Percentiles rank a stretch among this genome's conserved stretches.
phyloP scores from a whole-genome alignment of 2,888 invertebrate genomes.

The Lasioglossum lativentre region DNA sequence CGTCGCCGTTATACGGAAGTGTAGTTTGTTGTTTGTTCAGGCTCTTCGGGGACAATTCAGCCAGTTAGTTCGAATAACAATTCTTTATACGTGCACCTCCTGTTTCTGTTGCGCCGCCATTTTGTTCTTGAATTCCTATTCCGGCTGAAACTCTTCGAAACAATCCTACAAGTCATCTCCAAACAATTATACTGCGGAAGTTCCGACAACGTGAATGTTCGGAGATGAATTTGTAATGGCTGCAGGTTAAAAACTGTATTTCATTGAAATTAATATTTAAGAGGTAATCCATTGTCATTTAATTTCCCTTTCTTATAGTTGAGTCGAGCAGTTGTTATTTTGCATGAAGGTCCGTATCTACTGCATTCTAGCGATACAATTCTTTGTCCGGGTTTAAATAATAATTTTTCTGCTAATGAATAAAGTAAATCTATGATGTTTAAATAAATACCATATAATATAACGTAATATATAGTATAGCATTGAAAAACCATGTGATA shows the following conservation, averaged over 20 bases:
- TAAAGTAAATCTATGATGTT: too few relatives aligned
- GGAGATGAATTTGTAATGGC: neutral
- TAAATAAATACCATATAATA: too few relatives aligned
- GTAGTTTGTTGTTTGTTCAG: conserved; percentile 9
- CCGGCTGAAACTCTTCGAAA: neutral
- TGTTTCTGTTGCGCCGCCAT: neutral
- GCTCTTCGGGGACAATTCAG: conserved; percentile 9
- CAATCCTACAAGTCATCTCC: neutral
- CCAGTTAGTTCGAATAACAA: conserved; percentile 7
- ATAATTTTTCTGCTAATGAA: neutral
- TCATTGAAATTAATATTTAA: neutral
- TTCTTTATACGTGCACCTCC: neutral
- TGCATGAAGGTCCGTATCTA: too few relatives aligned
- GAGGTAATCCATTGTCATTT: neutral
- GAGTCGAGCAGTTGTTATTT: too few relatives aligned
- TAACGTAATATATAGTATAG: too few relatives aligned
- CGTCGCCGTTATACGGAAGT: neutral
- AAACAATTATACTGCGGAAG: neutral
- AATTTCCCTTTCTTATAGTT: too few relatives aligned
- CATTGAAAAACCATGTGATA: too few relatives aligned
- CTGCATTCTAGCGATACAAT: too few relatives aligned
- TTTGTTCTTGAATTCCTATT: neutral
- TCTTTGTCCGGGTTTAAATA: neutral
- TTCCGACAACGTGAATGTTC: neutral
- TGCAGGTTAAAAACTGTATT: neutral